Conservation (phyloP, 2,888 invertebrate species). For the Scelioninae gen. 2 region DNA sequence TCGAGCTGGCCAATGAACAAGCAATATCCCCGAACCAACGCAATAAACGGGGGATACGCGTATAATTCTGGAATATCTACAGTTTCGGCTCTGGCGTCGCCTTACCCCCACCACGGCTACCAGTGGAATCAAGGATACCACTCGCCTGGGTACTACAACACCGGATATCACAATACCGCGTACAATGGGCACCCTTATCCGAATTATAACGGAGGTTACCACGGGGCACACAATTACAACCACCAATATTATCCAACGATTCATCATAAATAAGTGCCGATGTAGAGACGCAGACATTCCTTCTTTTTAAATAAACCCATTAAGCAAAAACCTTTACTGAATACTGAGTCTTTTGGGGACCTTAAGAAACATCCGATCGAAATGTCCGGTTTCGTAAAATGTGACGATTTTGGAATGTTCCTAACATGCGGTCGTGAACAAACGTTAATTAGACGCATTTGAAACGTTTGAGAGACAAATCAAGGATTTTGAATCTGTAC, state of each 20-base stretch:
- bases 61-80: conserved; percentile 30
- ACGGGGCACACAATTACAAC: conserved; percentile 31
- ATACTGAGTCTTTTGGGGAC: too few relatives aligned
- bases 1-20: conserved; percentile 24
- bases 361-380: too few relatives aligned
- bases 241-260: conserved; percentile 34
- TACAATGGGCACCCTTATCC: conserved; percentile 19
- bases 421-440: too few relatives aligned
- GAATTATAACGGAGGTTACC: conserved; percentile 8
- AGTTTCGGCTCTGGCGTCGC: conserved; percentile 26
- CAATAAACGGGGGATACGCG: conserved; percentile 17
- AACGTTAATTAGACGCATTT: too few relatives aligned
- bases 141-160: conserved; percentile 17
- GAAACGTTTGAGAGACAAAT: too few relatives aligned
- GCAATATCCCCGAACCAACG: conserved; percentile 27
- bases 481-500: too few relatives aligned
- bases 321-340: too few relatives aligned
- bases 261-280: conserved; percentile 15
- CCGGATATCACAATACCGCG: neutral
- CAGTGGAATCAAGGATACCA: conserved; percentile 28
- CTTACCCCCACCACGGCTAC: conserved; percentile 25
- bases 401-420: too few relatives aligned
- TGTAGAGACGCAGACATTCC: neutral
- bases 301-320: neutral
- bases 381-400: too few relatives aligned